Percentiles rank a stretch among this genome's conserved stretches.
phyloP scores from a whole-genome alignment of 2,888 invertebrate genomes.

The Ormyrus pomaceus region DNA sequence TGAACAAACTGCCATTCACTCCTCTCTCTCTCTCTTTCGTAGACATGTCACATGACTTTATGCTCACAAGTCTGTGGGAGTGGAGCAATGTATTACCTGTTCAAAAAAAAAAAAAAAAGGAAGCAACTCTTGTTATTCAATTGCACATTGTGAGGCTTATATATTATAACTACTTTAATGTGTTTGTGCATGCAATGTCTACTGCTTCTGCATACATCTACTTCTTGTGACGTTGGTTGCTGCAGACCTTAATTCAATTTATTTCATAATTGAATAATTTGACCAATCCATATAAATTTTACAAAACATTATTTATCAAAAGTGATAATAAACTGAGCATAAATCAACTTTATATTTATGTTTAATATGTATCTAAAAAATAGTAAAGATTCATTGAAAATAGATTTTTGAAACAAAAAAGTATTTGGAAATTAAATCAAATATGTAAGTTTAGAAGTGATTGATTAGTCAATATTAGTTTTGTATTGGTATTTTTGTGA shows the following conservation, averaged over 20 bases:
- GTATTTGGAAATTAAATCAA: background rate
- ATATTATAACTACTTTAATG: background rate
- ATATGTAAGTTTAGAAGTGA: background rate
- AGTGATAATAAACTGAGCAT: background rate
- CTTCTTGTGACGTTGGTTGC: background rate
- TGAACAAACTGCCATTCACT: constrained; percentile 43
- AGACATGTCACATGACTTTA: constrained; percentile 27
- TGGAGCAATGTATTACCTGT: constrained; percentile 47
- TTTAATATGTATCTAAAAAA: background rate
- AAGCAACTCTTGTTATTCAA: constrained; percentile 46
- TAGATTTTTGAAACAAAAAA: background rate
- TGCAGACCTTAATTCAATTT: constrained; percentile 46
- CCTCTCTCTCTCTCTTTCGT: constrained; percentile 17
- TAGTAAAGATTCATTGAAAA: background rate
- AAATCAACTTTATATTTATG: background rate
- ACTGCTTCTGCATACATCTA: too few species aligned
- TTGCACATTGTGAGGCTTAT: constrained; percentile 11
- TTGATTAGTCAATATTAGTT: too few species aligned
- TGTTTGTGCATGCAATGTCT: constrained; percentile 14
- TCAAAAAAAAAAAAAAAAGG: constrained; percentile 18
- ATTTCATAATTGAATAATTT: constrained; percentile 47
- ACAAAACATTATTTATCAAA: background rate
- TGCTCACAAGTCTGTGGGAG: constrained; percentile 15
- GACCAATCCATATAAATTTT: constrained; percentile 35
- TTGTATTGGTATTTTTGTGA: too few species aligned